These are phyloP conservation scores for Yoshiicerus persimilis DNA, from an alignment of 1,140 invertebrate genomes.

Conservation along the genomic window DNA sequence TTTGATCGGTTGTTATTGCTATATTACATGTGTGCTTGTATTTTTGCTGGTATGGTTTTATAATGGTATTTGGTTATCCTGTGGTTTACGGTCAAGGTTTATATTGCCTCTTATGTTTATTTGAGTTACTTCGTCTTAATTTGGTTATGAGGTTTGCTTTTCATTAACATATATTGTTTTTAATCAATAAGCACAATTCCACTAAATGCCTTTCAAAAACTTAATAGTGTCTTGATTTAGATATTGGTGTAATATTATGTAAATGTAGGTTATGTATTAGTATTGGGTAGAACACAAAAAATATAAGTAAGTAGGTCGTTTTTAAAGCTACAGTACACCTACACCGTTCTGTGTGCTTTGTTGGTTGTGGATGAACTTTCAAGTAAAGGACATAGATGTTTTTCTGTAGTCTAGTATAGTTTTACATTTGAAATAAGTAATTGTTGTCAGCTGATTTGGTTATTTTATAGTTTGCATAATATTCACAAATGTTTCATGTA, in stretches of 20 bases:
- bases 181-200: background rate
- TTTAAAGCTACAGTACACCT: background rate
- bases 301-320: background rate
- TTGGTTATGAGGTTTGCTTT: background rate
- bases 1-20: background rate
- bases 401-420: background rate
- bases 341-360: background rate
- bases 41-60: slow-evolving; percentile 7
- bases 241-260: background rate
- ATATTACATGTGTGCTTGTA: background rate
- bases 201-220: slow-evolving; percentile 15
- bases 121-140: background rate
- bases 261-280: background rate
- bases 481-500: background rate
- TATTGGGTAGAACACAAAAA: background rate
- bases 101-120: background rate
- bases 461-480: background rate
- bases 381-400: background rate
- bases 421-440: no score
- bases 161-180: background rate
- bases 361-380: background rate
- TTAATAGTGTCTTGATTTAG: background rate
- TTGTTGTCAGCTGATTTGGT: background rate
- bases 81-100: background rate
- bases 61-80: background rate